Base-by-base conservation (phyloP, 2,888 invertebrate species). In the Eupithecia insigniata region DNA sequence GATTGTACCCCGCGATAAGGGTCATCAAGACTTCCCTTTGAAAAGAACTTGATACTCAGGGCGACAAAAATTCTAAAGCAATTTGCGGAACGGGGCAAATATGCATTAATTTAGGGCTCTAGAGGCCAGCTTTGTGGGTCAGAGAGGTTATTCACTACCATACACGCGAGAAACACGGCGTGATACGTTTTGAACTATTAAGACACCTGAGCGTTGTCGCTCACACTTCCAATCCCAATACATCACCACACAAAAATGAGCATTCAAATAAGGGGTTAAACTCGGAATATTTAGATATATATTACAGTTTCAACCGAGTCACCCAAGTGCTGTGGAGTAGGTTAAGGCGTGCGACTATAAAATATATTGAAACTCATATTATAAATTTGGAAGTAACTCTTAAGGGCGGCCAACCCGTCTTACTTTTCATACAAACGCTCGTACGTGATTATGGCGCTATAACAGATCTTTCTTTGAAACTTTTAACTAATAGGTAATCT, bases 71-170 rank as follows among this genome's bases (percentile, higher is more conserved):
- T 78, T 51, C 46, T 51, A 72, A 75, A 78, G 74, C 64, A 77
- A 77, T 76, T 73, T 74, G 74, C 66, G 70, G 70, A 77, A 76
- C 74, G 67, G 61, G 71, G 72, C 46, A 74, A 75, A 74, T 74
- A 79, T 79, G 78, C 76, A 73, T 78, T 77, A 76, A 75, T 79
- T 76, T 73, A 70, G 70, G 26, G 67, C 60, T 39, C 67, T 67
- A 26, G n/a, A 68, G 73, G 69, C 68, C 73, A 71, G 77, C 71
- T 74, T 77, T 81, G 75, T 79, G 74, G 81, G 81, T 81, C 81
- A 81, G 70, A 46, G 64, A 74, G 76, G 61, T 73, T 60, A 73
- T 61, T 32, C 30, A 32, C 18, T 30, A 32, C 28, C 36, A 30
- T 66, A 66, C 32, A 51, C 61, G 61, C 61, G 30, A 32, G 16